Evolutionary conservation across 2,888 invertebrate genomes (phyloP).

Genomic region (Philhelius pedissequus): DNA sequence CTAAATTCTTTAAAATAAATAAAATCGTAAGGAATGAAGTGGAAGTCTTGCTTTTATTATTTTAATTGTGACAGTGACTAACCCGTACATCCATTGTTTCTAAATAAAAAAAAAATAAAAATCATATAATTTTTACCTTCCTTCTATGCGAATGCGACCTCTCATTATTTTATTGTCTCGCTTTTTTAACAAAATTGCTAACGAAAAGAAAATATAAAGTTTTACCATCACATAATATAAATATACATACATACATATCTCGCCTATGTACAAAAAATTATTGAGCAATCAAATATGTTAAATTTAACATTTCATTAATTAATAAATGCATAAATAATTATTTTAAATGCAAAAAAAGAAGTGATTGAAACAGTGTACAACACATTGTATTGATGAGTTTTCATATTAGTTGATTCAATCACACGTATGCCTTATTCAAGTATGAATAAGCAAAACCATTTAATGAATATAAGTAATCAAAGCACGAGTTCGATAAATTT

Average conservation of each 20-base stretch:
- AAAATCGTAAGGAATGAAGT: slow-evolving; percentile 4
- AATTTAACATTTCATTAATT: background rate
- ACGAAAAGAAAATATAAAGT: background rate
- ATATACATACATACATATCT: background rate
- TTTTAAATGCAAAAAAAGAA: slow-evolving; percentile 28
- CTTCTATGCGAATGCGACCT: slow-evolving; percentile 24
- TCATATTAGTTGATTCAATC: slow-evolving; percentile 21
- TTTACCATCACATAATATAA: background rate
- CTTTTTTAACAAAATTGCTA: slow-evolving; percentile 12
- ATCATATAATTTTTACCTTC: slow-evolving; percentile 2
- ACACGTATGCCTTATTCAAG: slow-evolving; percentile 50
- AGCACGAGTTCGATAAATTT: slow-evolving; percentile 77
- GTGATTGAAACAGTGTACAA: slow-evolving; percentile 33
- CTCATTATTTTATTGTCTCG: slow-evolving; percentile 9
- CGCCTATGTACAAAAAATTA: background rate
- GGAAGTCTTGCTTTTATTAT: background rate
- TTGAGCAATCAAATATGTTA: background rate
- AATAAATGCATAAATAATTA: background rate
- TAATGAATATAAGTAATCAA: slow-evolving; percentile 59
- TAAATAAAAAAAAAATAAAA: slow-evolving; percentile 8
- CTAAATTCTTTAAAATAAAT: background rate
- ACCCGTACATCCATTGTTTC: slow-evolving; percentile 22
- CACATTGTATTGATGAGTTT: slow-evolving; percentile 29
- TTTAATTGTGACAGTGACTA: slow-evolving; percentile 28
- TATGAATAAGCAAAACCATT: slow-evolving; percentile 55